Conservation (phyloP, 2,797 vertebrate genomes). For the Scolopax bukidnonensis region DNA sequence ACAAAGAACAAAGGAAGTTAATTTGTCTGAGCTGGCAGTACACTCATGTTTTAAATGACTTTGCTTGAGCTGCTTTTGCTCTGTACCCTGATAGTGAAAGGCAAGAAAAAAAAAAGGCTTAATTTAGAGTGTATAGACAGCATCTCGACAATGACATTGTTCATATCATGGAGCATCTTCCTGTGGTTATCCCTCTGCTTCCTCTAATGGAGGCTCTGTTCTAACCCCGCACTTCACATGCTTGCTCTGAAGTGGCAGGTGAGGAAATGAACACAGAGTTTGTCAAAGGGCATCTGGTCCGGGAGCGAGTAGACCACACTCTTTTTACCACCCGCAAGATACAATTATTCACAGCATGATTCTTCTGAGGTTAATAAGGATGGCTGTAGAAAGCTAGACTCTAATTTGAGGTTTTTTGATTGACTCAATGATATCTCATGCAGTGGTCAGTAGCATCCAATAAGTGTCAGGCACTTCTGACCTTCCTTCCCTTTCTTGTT, state of each 20-base stretch:
- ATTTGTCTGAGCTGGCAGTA: neutral
- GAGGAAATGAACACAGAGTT: constrained; percentile 9
- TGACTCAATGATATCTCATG: constrained; percentile 31
- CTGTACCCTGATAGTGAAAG: neutral
- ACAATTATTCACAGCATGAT: constrained; percentile 34
- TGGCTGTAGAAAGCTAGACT: neutral
- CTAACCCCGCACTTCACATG: neutral
- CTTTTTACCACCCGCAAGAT: constrained; percentile 38
- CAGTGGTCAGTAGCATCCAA: constrained; percentile 7
- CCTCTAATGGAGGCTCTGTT: neutral
- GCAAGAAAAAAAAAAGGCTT: neutral
- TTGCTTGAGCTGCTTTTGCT: neutral
- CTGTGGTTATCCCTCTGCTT: neutral
- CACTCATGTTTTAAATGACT: neutral
- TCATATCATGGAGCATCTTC: neutral
- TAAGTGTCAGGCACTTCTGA: constrained; percentile 31
- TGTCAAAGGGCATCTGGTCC: constrained; percentile 34
- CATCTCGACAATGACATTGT: neutral
- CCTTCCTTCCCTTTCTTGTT: constrained; percentile 30
- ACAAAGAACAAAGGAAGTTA: neutral
- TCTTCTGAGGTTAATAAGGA: constrained; percentile 49
- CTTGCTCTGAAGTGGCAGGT: constrained; percentile 48
- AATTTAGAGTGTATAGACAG: neutral
- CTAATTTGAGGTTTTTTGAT: constrained; percentile 31
- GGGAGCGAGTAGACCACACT: neutral